Conservation (phyloP, 1,140 invertebrate genomes). For the Anoplolepis gracilipes region DNA sequence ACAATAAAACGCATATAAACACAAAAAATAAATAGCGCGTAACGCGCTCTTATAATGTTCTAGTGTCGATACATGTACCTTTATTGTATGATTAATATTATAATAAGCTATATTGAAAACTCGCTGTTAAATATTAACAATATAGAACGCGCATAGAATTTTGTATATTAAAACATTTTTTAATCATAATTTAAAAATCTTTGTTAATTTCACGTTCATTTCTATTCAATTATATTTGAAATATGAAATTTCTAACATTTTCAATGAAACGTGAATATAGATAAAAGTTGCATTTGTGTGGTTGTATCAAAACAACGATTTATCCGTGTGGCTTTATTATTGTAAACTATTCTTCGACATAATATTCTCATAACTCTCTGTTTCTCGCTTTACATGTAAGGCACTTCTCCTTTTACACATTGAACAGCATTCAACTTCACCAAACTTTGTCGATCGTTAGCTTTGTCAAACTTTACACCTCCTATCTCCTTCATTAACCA, state of each 20-base stretch:
- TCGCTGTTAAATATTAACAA: neutral
- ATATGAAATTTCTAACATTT: neutral
- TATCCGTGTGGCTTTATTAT: neutral
- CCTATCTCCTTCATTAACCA: slow-evolving; percentile 39
- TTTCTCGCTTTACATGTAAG: neutral
- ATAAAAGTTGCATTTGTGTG: neutral
- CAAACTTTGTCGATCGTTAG: slow-evolving; percentile 55
- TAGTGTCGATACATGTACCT: neutral
- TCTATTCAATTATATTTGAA: neutral
- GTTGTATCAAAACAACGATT: slow-evolving; percentile 38
- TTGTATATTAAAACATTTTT: neutral
- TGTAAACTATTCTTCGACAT: slow-evolving; percentile 24
- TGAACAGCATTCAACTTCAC: slow-evolving; percentile 32
- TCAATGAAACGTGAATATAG: neutral
- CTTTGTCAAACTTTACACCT: slow-evolving; percentile 34
- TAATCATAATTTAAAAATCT: neutral
- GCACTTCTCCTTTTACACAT: slow-evolving; percentile 2
- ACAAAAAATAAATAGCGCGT: too few species aligned
- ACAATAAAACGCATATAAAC: too few species aligned
- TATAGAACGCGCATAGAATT: neutral
- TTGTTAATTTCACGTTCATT: neutral
- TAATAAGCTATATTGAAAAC: neutral
- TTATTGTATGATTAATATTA: neutral
- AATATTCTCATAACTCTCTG: neutral
- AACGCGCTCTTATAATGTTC: too few species aligned